Evolutionary conservation across 2,888 invertebrate genomes (phyloP), one percentile per base, ranked within the genome.

Genomic region (Drosophila buzzatii): DNA sequence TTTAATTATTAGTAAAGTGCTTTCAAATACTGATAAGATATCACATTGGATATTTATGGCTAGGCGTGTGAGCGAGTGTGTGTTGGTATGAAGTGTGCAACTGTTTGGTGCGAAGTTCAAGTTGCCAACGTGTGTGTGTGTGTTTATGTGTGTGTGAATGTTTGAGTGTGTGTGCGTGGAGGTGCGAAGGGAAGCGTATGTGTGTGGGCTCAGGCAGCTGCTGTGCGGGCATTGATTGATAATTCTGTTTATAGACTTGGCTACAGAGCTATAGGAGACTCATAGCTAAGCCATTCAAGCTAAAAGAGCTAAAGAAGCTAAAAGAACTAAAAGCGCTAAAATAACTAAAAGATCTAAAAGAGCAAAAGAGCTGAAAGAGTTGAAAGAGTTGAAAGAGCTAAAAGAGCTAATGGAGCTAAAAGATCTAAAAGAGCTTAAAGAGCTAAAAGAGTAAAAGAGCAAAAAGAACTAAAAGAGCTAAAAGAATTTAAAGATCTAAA

Each of bases 1-100:
- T 91, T 91, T 91, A 91, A 91, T 91, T 91, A 91, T 86, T 91
- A 90, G 91, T 91, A 89, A 91, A 90, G 91, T 90, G 89, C 76
- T 87, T 74, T 81, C 85, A 81, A 88, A 77, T 65, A 72, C 68
- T 70, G 91, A 91, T 91, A 90, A 91, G 91, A 85, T 91, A 91
- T 77, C 76, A 56, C 70, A 79, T 70, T 82, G 78, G 85, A 88
- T 90, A 88, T 82, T 82, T 88, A 88, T 75, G 81, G 56, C 52
- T 56, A 57, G 56, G 47, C 60, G 67, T 68, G 42, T 67, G 31
- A 18, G 12, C 23, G 37, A 45, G 47, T 51, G 27, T 52, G 52
- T 52, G 51, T 12, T 14, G 20, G 45, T 58, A 37, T 58, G 37
- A 47, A 39, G 47, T 58, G 45, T 59, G 47, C 47, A n/a, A 27